Evolutionary conservation across 2,113 vertebrate genomes (phyloP).

Genomic region (Hymenochirus boettgeri): DNA sequence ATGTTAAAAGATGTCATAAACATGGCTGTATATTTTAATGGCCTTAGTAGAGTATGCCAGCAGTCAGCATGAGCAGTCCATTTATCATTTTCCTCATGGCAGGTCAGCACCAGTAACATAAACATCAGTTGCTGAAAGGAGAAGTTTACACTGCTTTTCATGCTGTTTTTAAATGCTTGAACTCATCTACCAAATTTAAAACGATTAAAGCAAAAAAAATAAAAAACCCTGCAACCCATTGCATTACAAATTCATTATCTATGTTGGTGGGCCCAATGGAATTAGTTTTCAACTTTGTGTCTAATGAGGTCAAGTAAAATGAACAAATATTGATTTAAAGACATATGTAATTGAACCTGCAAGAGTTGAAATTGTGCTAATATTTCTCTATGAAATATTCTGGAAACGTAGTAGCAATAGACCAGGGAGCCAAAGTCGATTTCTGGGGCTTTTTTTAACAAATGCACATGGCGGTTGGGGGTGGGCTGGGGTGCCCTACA

Average conservation of each 20-base stretch:
- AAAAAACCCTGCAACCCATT: slow-evolving; percentile 2
- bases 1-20: background rate
- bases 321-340: slow-evolving; percentile 1
- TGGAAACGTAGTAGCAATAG: too few relatives aligned
- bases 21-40: slow-evolving; percentile 18
- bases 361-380: too few relatives aligned
- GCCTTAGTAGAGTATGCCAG: background rate
- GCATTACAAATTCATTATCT: slow-evolving; percentile 31
- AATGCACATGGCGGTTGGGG: too few relatives aligned
- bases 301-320: slow-evolving; percentile 32
- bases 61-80: background rate
- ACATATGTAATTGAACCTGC: background rate
- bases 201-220: slow-evolving; percentile 24
- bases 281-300: slow-evolving; percentile 16
- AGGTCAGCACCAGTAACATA: slow-evolving; percentile 16
- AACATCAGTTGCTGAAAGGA: slow-evolving; percentile 28
- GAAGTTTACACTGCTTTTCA: slow-evolving; percentile 19
- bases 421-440: too few relatives aligned
- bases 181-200: slow-evolving; percentile 15
- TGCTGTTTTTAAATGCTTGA: slow-evolving; percentile 18
- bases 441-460: too few relatives aligned
- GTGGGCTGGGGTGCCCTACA: too few relatives aligned
- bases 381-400: too few relatives aligned
- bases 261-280: slow-evolving; percentile 34
- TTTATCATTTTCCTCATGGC: slow-evolving; percentile 20